These are phyloP conservation scores for Periophthalmodon schlosseri DNA, from an alignment of 2,113 vertebrate species.

Conservation along the genomic window DNA sequence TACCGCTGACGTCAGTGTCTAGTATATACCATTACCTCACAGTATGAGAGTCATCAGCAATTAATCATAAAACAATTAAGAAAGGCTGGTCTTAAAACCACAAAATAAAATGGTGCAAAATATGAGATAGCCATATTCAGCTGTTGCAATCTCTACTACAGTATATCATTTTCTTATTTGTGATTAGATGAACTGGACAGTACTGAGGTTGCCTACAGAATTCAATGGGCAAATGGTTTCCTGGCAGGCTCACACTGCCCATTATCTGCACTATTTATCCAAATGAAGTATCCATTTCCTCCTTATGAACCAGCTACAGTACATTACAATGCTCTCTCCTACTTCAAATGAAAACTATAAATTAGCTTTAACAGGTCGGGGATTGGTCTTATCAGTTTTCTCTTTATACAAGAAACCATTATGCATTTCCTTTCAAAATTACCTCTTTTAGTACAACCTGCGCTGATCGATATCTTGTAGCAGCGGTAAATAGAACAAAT, in stretches of 20 bases:
- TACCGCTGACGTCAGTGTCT: too few species aligned
- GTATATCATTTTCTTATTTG: neutral
- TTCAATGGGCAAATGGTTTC: neutral
- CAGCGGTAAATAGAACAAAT: slow-evolving; percentile 11
- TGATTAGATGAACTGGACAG: neutral
- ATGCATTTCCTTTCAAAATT: neutral
- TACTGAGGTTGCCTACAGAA: neutral
- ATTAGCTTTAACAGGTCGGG: neutral
- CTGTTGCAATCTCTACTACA: neutral
- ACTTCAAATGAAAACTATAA: neutral
- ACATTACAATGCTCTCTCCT: neutral
- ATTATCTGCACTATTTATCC: neutral
- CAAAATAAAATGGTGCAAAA: too few species aligned
- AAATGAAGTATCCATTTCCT: slow-evolving; percentile 3
- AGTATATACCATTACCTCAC: too few species aligned
- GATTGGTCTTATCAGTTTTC: slow-evolving; percentile 1
- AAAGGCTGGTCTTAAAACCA: too few species aligned
- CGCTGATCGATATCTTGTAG: slow-evolving; percentile 13
- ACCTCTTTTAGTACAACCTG: slow-evolving; percentile 9
- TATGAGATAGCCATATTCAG: neutral
- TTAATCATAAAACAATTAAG: too few species aligned
- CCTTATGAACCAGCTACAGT: neutral
- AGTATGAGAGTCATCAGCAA: too few species aligned
- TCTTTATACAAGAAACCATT: neutral
- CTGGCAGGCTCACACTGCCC: neutral